phyloP scores from a whole-genome alignment of 2,113 vertebrate genomes.

The Procapra przewalskii region DNA sequence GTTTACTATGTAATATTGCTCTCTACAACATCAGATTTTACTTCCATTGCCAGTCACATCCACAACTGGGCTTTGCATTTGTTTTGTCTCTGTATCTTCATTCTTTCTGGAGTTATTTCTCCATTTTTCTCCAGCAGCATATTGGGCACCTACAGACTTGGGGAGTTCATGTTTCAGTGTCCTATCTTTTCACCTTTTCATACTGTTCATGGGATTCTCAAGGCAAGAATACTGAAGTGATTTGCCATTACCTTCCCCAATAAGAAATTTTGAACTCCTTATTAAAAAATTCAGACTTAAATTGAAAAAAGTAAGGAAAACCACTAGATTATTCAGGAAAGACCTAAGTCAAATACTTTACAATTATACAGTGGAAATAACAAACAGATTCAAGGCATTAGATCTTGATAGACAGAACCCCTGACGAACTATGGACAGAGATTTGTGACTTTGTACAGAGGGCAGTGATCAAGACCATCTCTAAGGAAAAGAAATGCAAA shows the following conservation, averaged over 20 bases:
- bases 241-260: not conserved
- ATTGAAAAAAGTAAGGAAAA: not conserved
- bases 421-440: not conserved
- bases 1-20: not conserved
- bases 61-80: not conserved
- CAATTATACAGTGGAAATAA: not conserved
- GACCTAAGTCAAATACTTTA: not conserved
- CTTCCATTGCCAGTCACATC: not conserved
- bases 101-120: not conserved
- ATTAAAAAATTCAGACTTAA: not conserved
- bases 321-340: not conserved
- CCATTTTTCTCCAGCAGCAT: not conserved
- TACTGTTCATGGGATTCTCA: not conserved
- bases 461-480: not conserved
- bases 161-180: not conserved
- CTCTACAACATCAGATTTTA: not conserved
- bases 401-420: not conserved
- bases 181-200: not conserved
- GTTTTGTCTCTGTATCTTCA: not conserved
- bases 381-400: not conserved
- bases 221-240: not conserved
- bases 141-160: not conserved
- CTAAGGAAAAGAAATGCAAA: not conserved
- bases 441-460: not conserved
- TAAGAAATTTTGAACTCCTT: not conserved